Base-by-base conservation (phyloP, 2,797 vertebrate genomes). In the Acipenser ruthenus region DNA sequence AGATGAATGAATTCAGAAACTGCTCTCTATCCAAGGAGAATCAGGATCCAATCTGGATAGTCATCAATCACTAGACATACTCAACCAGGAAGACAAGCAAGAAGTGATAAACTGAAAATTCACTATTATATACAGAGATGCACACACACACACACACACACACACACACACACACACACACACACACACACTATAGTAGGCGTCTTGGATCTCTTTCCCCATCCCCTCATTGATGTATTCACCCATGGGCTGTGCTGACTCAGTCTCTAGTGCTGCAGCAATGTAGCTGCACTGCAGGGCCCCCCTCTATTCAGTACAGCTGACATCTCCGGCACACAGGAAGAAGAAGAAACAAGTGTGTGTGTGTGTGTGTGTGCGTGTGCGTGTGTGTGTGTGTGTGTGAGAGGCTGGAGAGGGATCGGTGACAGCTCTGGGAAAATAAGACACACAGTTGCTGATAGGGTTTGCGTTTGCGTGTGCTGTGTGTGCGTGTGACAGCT, bases 251-350 rank as follows among this genome's bases (percentile, higher is more conserved):
- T 82, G 84, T 87, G 88, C 87, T 89, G 87, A 89, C 79, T 88
- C 88, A 88, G 84, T 81, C 80, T 70, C 73, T 80, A 78, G 83
- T 82, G 79, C 84, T 87, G 88, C 85, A 86, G 85, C 82, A 82
- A 83, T 84, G 79, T 83, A 86, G 85, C 87, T 88, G 87, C 88
- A 91, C 83, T 87, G 87, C 87, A 89, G 88, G 86, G 81, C 86
- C 84, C 80, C 67, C 55, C 67, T 37, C 50, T 77, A 69, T 60
- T 49, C 77, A 18, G n/a, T 7, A 13, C 4, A 10, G 11, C 61
- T 62, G 49, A 61, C 52, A 52, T 61, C 61, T 61, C 60, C 61
- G 10, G 52, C 52, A 67, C 51, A 67, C 52, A 67, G 63, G 63
- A 13, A 7, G 11, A 18, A 15, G n/a, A 9, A 23, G 37, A 60